Conservation (phyloP, 2,888 invertebrate species). For the Trichopoda pennipes region DNA sequence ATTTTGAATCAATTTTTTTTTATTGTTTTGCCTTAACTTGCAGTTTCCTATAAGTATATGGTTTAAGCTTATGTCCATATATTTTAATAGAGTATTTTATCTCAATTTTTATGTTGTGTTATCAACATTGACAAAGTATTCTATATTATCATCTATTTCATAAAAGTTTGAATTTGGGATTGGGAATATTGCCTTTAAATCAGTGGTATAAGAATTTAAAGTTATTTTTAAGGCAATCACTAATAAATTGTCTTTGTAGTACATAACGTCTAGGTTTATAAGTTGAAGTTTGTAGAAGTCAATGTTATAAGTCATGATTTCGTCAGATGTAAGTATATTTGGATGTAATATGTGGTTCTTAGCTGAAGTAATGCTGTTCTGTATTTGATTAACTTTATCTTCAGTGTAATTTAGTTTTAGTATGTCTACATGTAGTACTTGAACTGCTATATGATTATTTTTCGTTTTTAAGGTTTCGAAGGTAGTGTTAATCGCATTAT, state of each 20-base stretch:
- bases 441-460: too few relatives aligned
- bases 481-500: too few relatives aligned
- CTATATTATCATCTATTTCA: background rate
- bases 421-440: too few relatives aligned
- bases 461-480: too few relatives aligned
- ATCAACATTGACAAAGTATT: background rate
- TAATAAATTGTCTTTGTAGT: too few relatives aligned
- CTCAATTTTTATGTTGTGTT: too few relatives aligned
- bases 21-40: background rate
- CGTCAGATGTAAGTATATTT: background rate
- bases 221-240: slow-evolving; percentile 9
- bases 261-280: too few relatives aligned
- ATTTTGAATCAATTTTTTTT: too few relatives aligned
- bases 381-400: slow-evolving; percentile 4
- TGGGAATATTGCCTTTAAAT: background rate
- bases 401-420: slow-evolving; percentile 6
- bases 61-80: background rate
- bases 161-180: background rate
- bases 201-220: background rate
- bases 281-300: background rate
- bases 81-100: too few relatives aligned
- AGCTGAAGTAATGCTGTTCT: background rate
- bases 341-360: slow-evolving; percentile 5
- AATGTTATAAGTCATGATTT: background rate
- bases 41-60: background rate